Evolutionary conservation across 2,888 invertebrate genomes (phyloP), one percentile per base, ranked within the genome.

Genomic region (Drosophila meridiana): DNA sequence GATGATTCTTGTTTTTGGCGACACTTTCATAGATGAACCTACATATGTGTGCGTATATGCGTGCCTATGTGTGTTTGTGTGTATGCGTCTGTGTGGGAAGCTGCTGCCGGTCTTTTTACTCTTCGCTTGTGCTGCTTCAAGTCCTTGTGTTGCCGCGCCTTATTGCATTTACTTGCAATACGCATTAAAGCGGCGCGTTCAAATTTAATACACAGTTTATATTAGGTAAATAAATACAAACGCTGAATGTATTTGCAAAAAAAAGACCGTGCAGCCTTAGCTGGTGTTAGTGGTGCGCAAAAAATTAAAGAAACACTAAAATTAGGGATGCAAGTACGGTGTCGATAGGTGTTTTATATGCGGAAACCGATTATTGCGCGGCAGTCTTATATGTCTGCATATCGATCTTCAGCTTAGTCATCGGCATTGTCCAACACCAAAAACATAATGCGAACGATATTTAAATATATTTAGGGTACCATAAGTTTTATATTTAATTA

Each of bases 31-130:
- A 57, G 60, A 61, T 61, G 68, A 57, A 66, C 53, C 68, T 66
- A 66, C 52, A 69, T 63, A 59, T 61, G 56, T 58, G 20, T 67
- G 38, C 32, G 34, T 63, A 40, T 60, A 26, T 48, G 42, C 45
- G 43, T 42, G 26, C 30, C 34, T 43, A 14, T 52, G 43, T 42
- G 50, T 26, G 30, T 56, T 28, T 14, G 30, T 30, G 36, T 53
- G 71, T 55, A 42, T 48, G 50, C 36, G 64, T 62, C 45, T 7
- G 30, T 56, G 43, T 28, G 65, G 65, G 78, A 60, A 57, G 81
- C 66, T 66, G 72, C 70, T 67, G 78, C 78, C 78, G 78, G 82
- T 81, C 55, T 81, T 77, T 76, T 75, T 30, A 2, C 32, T 4
- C 47, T 61, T 38, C 26, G 45, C 2, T 11, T 2, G 26, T 20